Evolutionary conservation across 2,888 invertebrate species (phyloP).

Genomic region (Drosophila anceps): DNA sequence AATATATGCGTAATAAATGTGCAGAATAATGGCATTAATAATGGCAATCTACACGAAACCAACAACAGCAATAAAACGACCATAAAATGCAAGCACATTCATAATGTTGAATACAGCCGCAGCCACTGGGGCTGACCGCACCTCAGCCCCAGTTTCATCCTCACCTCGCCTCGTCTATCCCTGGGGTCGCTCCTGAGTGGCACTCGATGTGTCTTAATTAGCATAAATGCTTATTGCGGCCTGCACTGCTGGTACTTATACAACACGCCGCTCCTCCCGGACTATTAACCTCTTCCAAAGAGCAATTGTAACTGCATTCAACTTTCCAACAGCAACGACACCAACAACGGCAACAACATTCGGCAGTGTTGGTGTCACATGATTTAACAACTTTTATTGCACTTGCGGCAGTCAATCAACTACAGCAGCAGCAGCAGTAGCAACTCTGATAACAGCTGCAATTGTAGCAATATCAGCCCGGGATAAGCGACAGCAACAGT

Average conservation of each 20-base stretch:
- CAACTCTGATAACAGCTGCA: constrained; percentile 2
- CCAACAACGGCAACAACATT: constrained; percentile 17
- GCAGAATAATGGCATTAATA: constrained; percentile 69
- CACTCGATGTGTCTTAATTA: constrained; percentile 75
- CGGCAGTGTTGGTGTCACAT: constrained; percentile 40
- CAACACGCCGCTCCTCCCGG: constrained; percentile 10
- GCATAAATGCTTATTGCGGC: constrained; percentile 67
- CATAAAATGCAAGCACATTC: constrained; percentile 72
- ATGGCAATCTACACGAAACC: constrained; percentile 57
- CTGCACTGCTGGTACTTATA: constrained; percentile 37
- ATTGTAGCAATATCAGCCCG: neutral
- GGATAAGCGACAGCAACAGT: neutral
- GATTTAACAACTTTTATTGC: constrained; percentile 69
- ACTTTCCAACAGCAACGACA: neutral
- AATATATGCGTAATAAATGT: constrained; percentile 63
- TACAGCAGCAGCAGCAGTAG: constrained; percentile 25
- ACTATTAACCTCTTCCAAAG: neutral
- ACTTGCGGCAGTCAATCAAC: constrained; percentile 63
- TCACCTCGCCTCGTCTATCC: neutral
- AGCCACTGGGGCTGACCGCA: constrained; percentile 39
- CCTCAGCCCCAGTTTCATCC: neutral
- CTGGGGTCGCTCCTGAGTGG: constrained; percentile 14
- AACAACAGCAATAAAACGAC: constrained; percentile 71
- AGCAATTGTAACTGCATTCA: constrained; percentile 6
- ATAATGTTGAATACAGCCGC: constrained; percentile 38